Conservation (phyloP, 2,113 vertebrate genomes). For the Catharus fuscescens region DNA sequence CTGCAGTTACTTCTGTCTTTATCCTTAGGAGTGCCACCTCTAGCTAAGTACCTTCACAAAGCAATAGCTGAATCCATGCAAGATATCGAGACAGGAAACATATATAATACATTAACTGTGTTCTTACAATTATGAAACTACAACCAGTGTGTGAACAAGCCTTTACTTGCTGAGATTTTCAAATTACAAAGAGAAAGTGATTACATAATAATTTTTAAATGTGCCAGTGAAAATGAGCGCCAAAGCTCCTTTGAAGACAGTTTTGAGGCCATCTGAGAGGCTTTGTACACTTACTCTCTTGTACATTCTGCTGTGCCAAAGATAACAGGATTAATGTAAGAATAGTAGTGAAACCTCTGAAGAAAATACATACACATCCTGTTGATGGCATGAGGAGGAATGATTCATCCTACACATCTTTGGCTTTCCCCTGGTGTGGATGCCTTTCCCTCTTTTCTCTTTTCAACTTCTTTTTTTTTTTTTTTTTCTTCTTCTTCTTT, state of each 20-base stretch:
- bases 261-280: neutral
- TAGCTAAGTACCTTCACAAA: neutral
- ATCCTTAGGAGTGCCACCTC: neutral
- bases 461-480: no score
- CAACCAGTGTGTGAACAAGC: neutral
- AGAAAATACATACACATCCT: neutral
- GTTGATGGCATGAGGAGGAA: neutral
- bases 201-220: neutral
- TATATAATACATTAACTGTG: neutral
- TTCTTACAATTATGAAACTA: neutral
- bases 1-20: neutral
- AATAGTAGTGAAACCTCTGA: neutral
- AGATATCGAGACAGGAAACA: neutral
- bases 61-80: neutral
- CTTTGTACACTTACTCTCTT: neutral
- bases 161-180: neutral
- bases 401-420: neutral
- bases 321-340: neutral
- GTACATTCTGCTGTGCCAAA: neutral
- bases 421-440: neutral
- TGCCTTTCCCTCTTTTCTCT: neutral
- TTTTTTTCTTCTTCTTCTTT: neutral
- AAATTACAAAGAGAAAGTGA: neutral
- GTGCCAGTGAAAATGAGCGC: neutral
- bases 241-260: neutral